Base-by-base conservation (phyloP, 2,888 invertebrate species). In the Abrostola tripartita region DNA sequence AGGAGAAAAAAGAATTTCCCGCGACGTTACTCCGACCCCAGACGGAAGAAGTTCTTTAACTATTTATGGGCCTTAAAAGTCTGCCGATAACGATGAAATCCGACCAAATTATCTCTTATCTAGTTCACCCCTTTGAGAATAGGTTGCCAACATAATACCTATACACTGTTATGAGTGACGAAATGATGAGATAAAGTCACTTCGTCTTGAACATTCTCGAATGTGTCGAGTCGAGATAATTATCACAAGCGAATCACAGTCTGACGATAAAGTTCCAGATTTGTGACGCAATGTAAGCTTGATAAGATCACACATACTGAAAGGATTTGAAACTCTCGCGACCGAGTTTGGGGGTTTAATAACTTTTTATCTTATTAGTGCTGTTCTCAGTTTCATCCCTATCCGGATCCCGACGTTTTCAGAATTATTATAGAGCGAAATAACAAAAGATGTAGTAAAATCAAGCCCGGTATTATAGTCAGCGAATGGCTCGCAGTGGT, bases 21-120 rank as follows among this genome's bases (percentile, higher is more conserved):
- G 44, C 44, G 44, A 47, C 35, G 12, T 55, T 47, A 37, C 52
- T 6, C 9, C 40, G 12, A 51, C 49, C 37, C 44, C 47, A 55
- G 68, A 61, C 73, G 77, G 80, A 79, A 84, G 79, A 85, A 83
- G 79, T 86, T 86, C 83, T 83, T 85, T 81, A 86, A 86, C 85
- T 90, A 87, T 90, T 90, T 90, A 88, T 87, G 87, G 83, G 81
- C 82, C 85, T 87, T 87, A 86, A 86, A 86, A 89, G 82, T 85
- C 79, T 79, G 82, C 83, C 84, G 85, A 74, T 74, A 68, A 71
- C 70, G 37, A 73, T 84, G 81, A 81, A 85, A 85, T 85, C 82
- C 82, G 78, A 78, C 80, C 74, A 83, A 83, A 85, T 82, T 81
- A 78, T 73, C 80, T 76, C 80, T 85, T 86, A 84, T 82, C 84